Evolutionary conservation across 1,140 invertebrate genomes (phyloP), one percentile per base, ranked within the genome.

Genomic region (Pollicipes pollicipes): DNA sequence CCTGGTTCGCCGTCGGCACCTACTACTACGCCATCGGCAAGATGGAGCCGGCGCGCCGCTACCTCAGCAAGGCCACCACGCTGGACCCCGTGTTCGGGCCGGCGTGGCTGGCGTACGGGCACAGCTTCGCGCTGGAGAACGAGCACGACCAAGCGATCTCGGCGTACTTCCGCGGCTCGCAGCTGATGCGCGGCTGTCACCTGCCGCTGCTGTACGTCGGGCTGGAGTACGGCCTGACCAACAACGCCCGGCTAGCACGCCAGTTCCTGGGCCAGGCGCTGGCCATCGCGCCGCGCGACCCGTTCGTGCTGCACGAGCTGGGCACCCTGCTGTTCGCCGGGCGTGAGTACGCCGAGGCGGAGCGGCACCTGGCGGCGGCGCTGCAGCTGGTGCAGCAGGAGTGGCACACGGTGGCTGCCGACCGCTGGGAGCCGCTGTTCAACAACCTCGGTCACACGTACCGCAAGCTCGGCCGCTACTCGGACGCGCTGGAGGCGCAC

Each of bases 81-180:
- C 77, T 98, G 35, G 92, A 97, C 77, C 84, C 88, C 74, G 83
- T 95, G 30, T 97, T 95, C 80, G 95, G 93, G 10, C 93, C 93
- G 68, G 94, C 94, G 27, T 98, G 95, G 95, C 79, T 98, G 32
- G 90, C 92, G 0, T 97, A 95, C 81, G 95, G 95, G 4, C 95
- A 98, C 82, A 95, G 93, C 21, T 98, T 97, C 84, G 94, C 94
- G 0, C 87, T 89, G 27, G 94, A 97, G 80, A 95, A 91, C 79
- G 95, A 98, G 78, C 95, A 98, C 78, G 95, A 98, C 79, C 95
- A 98, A 79, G 95, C 95, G 6, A 97, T 97, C 91, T 93, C 95
- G 2, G 94, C 95, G 0, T 98, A 98, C 82, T 97, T 97, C 76
- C 97, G 96, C 82, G 90, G 89, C 26, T 87, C 86, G 16, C 87